Percentiles rank a stretch among this genome's conserved stretches.
These are phyloP conservation scores for Onthophagus taurus DNA, from an alignment of 1,140 invertebrate species.

Conservation along the genomic window DNA sequence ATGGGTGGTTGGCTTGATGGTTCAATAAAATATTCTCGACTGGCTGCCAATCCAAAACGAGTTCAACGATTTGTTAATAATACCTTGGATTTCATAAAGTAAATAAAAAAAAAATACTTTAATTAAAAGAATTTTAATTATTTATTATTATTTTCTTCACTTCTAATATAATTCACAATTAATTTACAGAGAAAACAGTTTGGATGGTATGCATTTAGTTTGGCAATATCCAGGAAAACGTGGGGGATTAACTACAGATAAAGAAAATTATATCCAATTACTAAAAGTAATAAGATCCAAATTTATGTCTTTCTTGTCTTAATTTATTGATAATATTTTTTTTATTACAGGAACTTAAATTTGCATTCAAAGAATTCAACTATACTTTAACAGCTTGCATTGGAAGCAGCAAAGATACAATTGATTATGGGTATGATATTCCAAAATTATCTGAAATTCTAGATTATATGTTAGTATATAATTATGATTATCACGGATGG, in stretches of 20 bases:
- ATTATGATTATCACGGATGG: slow-evolving; percentile 75
- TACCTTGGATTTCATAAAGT: slow-evolving; percentile 39
- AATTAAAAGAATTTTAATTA: not conserved
- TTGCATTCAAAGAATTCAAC: slow-evolving; percentile 44
- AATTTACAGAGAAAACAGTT: slow-evolving; percentile 50
- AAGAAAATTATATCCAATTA: slow-evolving; percentile 59
- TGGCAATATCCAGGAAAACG: slow-evolving; percentile 69
- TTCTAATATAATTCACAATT: slow-evolving; percentile 9
- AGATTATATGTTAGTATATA: slow-evolving; percentile 75
- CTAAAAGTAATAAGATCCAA: slow-evolving; percentile 62
- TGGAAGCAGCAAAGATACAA: slow-evolving; percentile 52
- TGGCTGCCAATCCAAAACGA: slow-evolving; percentile 18
- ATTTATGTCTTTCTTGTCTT: no score
- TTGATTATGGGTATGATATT: slow-evolving; percentile 63
- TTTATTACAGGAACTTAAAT: slow-evolving; percentile 45
- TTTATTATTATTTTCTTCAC: slow-evolving; percentile 6
- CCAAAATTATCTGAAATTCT: slow-evolving; percentile 54
- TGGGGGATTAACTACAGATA: slow-evolving; percentile 58
- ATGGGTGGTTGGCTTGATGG: slow-evolving; percentile 70
- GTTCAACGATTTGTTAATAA: slow-evolving; percentile 39
- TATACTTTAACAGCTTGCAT: slow-evolving; percentile 61
- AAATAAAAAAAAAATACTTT: no score
- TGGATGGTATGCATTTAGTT: slow-evolving; percentile 70
- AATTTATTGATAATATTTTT: no score
- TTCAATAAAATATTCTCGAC: slow-evolving; percentile 48